Evolutionary conservation across 2,113 vertebrate species (phyloP), one percentile per base, ranked within the genome.

Genomic region (Dendrocopos noguchii): DNA sequence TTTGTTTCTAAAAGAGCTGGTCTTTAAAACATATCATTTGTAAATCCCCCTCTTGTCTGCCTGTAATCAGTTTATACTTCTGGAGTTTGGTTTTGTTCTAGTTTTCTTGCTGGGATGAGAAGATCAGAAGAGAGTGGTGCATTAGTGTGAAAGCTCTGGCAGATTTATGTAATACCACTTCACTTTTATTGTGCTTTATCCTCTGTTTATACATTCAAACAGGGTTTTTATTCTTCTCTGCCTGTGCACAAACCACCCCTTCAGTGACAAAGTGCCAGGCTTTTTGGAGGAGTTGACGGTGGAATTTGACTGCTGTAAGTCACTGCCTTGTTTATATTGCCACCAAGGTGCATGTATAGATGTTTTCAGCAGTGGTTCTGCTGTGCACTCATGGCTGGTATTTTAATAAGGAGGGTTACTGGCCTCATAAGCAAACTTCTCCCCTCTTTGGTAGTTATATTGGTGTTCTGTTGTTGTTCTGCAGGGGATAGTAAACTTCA

Each of bases 31-130:
- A 15, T 50, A 73, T 71, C 24, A 70, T 80, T 92, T 67, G 50
- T 88, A 92, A 96, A 96, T 96, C 93, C 87, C 27, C 46, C 73
- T 84, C 91, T 93, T 92, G 84, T 80, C 78, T 77, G 65, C 57
- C 59, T 90, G 36, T 93, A 94, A 94, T 94, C 93, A 94, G 90
- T 91, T 94, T 94, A 87, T 90, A 68, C 89, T 90, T 85, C n/a
- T 78, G 39, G 80, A 91, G 78, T 80, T 93, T 6, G 20, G 67
- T 82, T 91, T 86, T 71, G 66, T 80, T 92, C 79, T 33, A 18
- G 65, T 76, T 90, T 92, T 90, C 84, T 95, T 93, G 70, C 76
- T 33, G 80, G 85, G 89, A 91, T 85, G 91, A 94, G 91, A 67
- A 83, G 63, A 78, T 89, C 76, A 75, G 87, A 68, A 74, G 50